Percentiles rank a stretch among this genome's conserved stretches.
These are phyloP conservation scores for Phataginus tricuspis DNA, from an alignment of 2,797 vertebrate species.

Conservation along the genomic window DNA sequence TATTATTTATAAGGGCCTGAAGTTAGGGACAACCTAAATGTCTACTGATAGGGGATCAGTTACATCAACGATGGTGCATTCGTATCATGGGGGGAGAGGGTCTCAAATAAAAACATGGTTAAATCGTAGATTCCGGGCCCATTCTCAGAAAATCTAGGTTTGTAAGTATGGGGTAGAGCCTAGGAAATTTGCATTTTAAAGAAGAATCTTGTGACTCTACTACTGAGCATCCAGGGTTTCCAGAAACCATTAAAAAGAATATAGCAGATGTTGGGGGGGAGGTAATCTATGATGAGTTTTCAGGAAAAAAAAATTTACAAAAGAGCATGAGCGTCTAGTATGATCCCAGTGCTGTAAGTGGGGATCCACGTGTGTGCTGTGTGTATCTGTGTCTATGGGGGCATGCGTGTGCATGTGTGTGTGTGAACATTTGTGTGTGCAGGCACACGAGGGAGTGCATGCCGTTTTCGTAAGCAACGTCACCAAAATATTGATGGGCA, in stretches of 20 bases:
- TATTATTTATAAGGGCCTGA: not conserved
- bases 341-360: not conserved
- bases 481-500: not conserved
- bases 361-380: not conserved
- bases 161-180: not conserved
- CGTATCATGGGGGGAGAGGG: not conserved
- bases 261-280: not conserved
- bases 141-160: not conserved
- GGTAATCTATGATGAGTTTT: not conserved
- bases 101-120: not conserved
- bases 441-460: not conserved
- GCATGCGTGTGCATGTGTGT: not conserved
- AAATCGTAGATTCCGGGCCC: not conserved
- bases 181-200: not conserved
- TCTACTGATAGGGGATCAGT: not conserved
- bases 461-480: not conserved
- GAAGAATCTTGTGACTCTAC: not conserved
- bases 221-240: not conserved
- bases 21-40: not conserved
- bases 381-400: not conserved
- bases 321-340: not conserved
- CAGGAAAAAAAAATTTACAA: not conserved
- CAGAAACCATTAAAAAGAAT: not conserved
- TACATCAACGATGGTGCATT: not conserved
- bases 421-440: not conserved